Base-by-base conservation (phyloP, 2,888 invertebrate species). In the Notocelia uddmanniana region DNA sequence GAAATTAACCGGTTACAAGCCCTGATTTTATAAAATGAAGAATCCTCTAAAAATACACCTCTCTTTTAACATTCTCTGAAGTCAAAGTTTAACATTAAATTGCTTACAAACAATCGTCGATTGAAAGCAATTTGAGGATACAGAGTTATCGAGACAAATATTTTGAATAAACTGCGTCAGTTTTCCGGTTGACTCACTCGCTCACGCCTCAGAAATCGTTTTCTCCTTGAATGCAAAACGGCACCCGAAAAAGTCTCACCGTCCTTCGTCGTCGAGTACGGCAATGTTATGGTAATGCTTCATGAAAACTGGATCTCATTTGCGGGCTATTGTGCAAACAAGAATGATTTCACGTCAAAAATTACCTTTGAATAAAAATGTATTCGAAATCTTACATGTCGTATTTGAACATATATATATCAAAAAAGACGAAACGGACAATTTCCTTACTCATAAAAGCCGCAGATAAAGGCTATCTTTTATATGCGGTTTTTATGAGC, bases 161-260 rank as follows among this genome's bases (percentile, higher is more conserved):
- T 88, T 88, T 88, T 85, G 85, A 81, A 84, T 83, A 86, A 87
- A 87, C 85, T 79, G 80, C 78, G 75, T 68, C 69, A 81, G 77
- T 83, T 87, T 88, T 86, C 82, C 86, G 79, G 81, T 79, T 83
- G 87, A 86, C 86, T 87, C 31, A 83, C 81, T 79, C 79, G 74
- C 79, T 78, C 77, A 72, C 76, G 74, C 77, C 75, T 72, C 67
- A 74, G 79, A 84, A 87, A 82, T 76, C 79, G 81, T 80, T 85
- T 81, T 84, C 83, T 81, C 78, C 76, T 79, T 85, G 88, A 88
- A 89, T 89, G 85, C 78, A 80, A 86, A 88, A 84, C 79, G 82
- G 80, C 76, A 60, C 68, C 63, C 55, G 55, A 50, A 68, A 66
- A 58, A 57, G 48, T 66, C 66, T 64, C 54, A n/a, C n/a, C 23